Conservation (phyloP, 2,888 invertebrate species). For the Torymus auratus region DNA sequence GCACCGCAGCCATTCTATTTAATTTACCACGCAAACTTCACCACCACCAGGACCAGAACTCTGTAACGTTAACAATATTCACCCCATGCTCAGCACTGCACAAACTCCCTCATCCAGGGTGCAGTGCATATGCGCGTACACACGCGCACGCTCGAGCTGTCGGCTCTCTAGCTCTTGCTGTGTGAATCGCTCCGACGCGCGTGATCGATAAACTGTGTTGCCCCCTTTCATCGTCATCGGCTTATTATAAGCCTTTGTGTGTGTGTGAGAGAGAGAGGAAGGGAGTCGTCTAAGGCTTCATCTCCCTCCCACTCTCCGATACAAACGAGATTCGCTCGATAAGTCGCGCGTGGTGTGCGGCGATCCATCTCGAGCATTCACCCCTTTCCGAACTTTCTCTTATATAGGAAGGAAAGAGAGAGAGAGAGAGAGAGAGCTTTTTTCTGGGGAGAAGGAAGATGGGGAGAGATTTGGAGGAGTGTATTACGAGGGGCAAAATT, state of each 20-base stretch:
- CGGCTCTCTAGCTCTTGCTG: not conserved
- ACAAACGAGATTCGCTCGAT: slow-evolving; percentile 44
- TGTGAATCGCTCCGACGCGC: not conserved
- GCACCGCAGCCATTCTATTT: no score
- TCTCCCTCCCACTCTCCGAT: slow-evolving; percentile 5
- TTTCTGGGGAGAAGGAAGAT: no score
- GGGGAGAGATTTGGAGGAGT: slow-evolving; percentile 33
- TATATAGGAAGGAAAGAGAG: no score
- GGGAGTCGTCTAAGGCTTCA: slow-evolving; percentile 24
- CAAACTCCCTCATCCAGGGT: no score
- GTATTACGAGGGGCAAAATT: slow-evolving; percentile 32
- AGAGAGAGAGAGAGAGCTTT: no score
- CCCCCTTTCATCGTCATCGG: slow-evolving; percentile 52
- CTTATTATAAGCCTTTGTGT: slow-evolving; percentile 60
- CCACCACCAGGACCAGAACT: no score
- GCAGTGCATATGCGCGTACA: not conserved
- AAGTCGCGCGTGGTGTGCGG: slow-evolving; percentile 9
- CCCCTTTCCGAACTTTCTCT: slow-evolving; percentile 18
- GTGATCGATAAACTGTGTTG: slow-evolving; percentile 49
- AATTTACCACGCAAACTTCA: no score
- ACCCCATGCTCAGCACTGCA: no score
- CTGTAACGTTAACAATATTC: no score
- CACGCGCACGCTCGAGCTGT: not conserved
- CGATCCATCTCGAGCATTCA: slow-evolving; percentile 21
- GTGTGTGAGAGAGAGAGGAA: not conserved